Conservation (phyloP, 2,888 invertebrate genomes). For the Incurvaria masculella region DNA sequence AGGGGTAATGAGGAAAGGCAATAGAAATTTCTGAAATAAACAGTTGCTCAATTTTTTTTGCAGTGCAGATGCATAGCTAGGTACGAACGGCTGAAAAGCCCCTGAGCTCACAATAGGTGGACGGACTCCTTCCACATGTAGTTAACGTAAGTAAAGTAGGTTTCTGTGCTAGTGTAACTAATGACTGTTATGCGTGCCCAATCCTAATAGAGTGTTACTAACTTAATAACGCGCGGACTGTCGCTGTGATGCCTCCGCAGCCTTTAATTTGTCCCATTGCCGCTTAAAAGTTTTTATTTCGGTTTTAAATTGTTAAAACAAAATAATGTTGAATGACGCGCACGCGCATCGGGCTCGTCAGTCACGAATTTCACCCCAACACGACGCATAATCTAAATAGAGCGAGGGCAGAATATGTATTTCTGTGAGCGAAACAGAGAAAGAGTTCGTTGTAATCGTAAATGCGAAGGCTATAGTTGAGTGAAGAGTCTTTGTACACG, state of each 20-base stretch:
- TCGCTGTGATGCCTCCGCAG: too few species aligned
- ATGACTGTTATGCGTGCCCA: not conserved
- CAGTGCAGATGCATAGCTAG: too few species aligned
- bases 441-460: not conserved
- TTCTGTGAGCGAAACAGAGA: not conserved
- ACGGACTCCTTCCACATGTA: too few species aligned
- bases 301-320: not conserved
- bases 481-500: too few species aligned
- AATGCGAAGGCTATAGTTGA: not conserved
- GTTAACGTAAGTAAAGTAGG: too few species aligned
- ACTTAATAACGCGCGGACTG: not conserved
- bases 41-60: too few species aligned
- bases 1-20: too few species aligned
- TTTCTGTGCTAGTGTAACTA: too few species aligned
- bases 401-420: not conserved
- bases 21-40: too few species aligned
- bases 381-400: not conserved
- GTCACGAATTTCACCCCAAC: not conserved
- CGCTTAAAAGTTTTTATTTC: not conserved
- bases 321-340: not conserved
- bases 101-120: too few species aligned
- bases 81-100: too few species aligned
- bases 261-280: not conserved
- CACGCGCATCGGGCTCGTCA: not conserved
- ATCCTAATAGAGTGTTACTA: not conserved